Base-by-base conservation (phyloP, 1,140 invertebrate species). In the Grapholita molesta region DNA sequence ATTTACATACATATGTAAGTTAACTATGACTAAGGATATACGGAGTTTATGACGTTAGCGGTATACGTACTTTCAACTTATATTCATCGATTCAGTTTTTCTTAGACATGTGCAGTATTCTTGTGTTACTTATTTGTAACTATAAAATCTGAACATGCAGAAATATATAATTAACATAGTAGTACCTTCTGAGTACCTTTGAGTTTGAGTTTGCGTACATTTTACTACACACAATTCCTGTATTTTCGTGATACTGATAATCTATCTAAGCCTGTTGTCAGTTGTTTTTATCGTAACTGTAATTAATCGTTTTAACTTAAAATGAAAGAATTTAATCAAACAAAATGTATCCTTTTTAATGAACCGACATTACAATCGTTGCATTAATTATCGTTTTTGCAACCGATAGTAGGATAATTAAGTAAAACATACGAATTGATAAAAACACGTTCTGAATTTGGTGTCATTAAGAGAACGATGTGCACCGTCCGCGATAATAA, bases 401-500 rank as follows among this genome's bases (percentile, higher is more conserved):
- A 61, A 61, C 25, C 24, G 55, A 61, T 30, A 61, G 55, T 8
- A 28, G 55, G 15, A 25, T 57, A 57, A 61, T 57, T 42, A 42
- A 42, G 15, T 15, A 18, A 38, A 8, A 61, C 53, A 28, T 61
- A 28, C 25, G 15, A 28, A 15, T 28, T 25, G 28, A 61, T 61
- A 32, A 61, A 30, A 61, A 61, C 55, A 61, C n/a, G 55, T 61
- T 61, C 24, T 61, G 55, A 18, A 61, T 61, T n/a, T 15, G 55
- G 55, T 15, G n/a, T 61, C 12, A 61, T 61, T 61, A 61, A 61
- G 55, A 61, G 28, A 30, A 61, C 55, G 55, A 61, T 61, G 28
- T 61, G 55, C 55, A 28, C 55, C 12, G 35, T 35, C 25, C 11
- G 55, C n/a, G 55, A 61, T 61, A 61, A 61, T 61, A 30, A 61